Conservation (phyloP, 2,797 vertebrate species). For the Gymnocypris eckloni region DNA sequence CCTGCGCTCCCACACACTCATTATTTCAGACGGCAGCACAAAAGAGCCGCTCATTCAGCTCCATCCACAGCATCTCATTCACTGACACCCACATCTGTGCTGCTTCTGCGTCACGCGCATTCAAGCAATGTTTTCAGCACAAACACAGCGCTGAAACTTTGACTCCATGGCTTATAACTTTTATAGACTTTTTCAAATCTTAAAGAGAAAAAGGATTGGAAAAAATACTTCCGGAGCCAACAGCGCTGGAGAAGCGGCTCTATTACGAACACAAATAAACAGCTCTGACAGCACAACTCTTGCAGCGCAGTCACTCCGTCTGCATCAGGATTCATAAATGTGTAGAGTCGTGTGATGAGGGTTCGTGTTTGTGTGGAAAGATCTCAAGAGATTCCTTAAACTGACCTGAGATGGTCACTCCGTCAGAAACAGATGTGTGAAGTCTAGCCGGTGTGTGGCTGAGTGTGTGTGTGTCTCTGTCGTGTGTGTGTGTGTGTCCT, state of each 20-base stretch:
- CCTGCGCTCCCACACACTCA: slow-evolving; percentile 1
- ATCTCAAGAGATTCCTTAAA: too few species aligned
- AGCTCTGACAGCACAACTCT: background rate
- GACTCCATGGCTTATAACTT: background rate
- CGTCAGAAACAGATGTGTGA: too few species aligned
- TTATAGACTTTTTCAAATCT: background rate
- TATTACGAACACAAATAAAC: background rate
- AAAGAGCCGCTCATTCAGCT: background rate
- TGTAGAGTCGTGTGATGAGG: too few species aligned
- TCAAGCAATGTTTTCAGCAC: background rate
- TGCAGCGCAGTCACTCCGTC: background rate
- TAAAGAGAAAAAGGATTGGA: background rate
- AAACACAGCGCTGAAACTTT: background rate
- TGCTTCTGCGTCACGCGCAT: background rate
- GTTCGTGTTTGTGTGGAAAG: background rate
- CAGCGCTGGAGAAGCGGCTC: background rate
- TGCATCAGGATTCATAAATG: background rate
- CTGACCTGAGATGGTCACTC: background rate
- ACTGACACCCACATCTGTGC: background rate
- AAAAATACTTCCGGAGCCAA: background rate
- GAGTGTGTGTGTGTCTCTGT: too few species aligned
- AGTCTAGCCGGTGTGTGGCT: background rate
- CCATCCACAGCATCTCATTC: background rate
- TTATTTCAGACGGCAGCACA: background rate
- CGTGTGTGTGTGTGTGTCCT: background rate